Conservation (phyloP, 2,113 vertebrate species). For the Psilopogon haemacephalus region DNA sequence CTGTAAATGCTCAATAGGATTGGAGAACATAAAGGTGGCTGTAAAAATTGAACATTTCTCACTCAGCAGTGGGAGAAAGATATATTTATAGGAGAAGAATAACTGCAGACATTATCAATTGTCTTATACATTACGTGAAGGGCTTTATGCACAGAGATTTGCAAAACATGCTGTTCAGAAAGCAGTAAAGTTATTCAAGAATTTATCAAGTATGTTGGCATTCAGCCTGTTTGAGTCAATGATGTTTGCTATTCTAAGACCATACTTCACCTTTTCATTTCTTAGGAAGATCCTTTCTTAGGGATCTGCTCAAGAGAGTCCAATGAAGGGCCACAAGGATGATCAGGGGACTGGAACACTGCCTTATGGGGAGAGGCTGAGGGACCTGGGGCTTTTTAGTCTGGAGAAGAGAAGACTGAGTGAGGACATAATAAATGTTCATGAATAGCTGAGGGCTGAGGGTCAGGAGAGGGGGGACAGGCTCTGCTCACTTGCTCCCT, state of each 20-base stretch:
- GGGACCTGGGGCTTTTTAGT: no score
- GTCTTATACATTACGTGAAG: background rate
- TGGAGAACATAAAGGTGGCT: background rate
- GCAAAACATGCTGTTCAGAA: background rate
- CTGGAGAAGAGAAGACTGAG: no score
- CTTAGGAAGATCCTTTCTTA: background rate
- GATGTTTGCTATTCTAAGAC: background rate
- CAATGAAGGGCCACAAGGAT: no score
- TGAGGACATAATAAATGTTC: no score
- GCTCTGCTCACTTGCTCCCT: no score
- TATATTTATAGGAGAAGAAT: background rate
- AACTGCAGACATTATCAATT: background rate
- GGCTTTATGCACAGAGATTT: background rate
- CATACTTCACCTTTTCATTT: background rate
- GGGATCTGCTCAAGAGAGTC: no score
- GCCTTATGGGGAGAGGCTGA: no score
- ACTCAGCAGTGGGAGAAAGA: background rate
- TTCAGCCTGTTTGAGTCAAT: background rate
- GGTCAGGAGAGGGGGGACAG: no score
- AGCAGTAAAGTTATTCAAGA: background rate
- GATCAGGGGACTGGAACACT: no score
- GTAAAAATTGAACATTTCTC: constrained; percentile 13
- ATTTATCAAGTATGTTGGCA: background rate
- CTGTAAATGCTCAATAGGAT: constrained; percentile 6
- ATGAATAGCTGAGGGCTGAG: no score